Percentiles rank a stretch among this genome's conserved stretches.
These are phyloP conservation scores for Pogonus chalceus DNA, from an alignment of 1,140 invertebrate genomes.

Conservation along the genomic window DNA sequence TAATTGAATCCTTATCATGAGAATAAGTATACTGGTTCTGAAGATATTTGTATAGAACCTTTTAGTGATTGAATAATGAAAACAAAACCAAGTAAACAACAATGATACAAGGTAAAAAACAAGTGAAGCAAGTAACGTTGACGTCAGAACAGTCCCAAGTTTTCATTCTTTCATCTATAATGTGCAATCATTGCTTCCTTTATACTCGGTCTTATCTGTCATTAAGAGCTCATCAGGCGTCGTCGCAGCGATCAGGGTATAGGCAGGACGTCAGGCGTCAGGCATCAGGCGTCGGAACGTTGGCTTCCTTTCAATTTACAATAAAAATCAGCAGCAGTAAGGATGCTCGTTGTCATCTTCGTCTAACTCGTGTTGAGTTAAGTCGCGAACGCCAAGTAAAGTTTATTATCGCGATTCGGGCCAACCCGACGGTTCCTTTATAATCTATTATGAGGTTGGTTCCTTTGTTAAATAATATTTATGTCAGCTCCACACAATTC, in stretches of 20 bases:
- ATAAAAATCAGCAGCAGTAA: neutral
- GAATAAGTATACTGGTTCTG: too few relatives aligned
- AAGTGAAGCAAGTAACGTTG: too few relatives aligned
- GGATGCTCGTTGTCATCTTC: neutral
- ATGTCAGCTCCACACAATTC: slow-evolving; percentile 22
- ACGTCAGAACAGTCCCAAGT: too few relatives aligned
- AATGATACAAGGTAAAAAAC: neutral
- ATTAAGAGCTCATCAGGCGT: slow-evolving; percentile 1
- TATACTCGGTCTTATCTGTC: neutral
- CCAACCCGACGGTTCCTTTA: slow-evolving; percentile 17
- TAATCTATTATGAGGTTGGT: slow-evolving; percentile 22
- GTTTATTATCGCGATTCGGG: slow-evolving; percentile 14
- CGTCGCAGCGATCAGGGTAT: neutral
- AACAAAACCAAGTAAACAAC: neutral
- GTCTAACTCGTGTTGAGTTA: too few relatives aligned
- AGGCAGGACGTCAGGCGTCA: too few relatives aligned
- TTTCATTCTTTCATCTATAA: neutral
- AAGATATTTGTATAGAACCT: too few relatives aligned
- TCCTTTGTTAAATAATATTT: slow-evolving; percentile 26
- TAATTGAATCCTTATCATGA: too few relatives aligned
- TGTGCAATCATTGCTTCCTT: neutral
- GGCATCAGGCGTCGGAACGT: too few relatives aligned
- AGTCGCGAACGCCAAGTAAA: neutral
- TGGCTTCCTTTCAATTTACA: neutral
- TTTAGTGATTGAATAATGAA: too few relatives aligned